Conservation (phyloP, 2,797 vertebrate genomes). For the Cichlasoma orientale region DNA sequence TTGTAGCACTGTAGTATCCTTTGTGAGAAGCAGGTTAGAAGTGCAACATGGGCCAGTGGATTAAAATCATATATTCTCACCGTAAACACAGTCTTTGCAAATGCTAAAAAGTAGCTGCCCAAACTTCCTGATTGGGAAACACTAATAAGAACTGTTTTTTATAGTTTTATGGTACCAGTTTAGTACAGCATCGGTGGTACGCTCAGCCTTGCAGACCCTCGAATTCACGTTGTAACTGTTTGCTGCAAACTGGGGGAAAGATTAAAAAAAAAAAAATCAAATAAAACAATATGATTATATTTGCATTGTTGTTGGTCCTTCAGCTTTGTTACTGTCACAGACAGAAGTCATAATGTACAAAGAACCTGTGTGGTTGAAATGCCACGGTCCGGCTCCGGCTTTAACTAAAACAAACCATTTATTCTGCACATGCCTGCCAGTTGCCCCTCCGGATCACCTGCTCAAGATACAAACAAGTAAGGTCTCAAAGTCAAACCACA, state of each 20-base stretch:
- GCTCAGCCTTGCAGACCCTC: not conserved
- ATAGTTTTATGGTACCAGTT: not conserved
- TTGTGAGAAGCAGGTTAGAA: not conserved
- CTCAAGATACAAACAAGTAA: too few species aligned
- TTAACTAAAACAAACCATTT: too few species aligned
- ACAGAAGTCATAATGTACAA: too few species aligned
- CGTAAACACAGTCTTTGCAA: not conserved
- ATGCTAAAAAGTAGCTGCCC: not conserved
- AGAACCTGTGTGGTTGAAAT: too few species aligned
- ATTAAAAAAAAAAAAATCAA: not conserved
- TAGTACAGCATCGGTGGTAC: not conserved
- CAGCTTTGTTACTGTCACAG: too few species aligned
- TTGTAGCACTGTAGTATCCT: accelerated
- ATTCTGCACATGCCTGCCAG: too few species aligned
- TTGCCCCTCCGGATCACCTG: too few species aligned
- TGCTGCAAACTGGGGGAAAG: not conserved
- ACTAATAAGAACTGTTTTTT: too few species aligned
- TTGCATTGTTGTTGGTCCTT: too few species aligned
- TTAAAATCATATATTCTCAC: not conserved
- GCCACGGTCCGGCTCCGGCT: too few species aligned
- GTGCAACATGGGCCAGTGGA: not conserved
- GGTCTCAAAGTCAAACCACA: too few species aligned
- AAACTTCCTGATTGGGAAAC: not conserved
- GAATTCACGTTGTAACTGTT: not conserved
- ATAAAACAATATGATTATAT: too few species aligned